Evolutionary conservation across 2,113 vertebrate genomes (phyloP).

Genomic region (Lepidothrix coronata): DNA sequence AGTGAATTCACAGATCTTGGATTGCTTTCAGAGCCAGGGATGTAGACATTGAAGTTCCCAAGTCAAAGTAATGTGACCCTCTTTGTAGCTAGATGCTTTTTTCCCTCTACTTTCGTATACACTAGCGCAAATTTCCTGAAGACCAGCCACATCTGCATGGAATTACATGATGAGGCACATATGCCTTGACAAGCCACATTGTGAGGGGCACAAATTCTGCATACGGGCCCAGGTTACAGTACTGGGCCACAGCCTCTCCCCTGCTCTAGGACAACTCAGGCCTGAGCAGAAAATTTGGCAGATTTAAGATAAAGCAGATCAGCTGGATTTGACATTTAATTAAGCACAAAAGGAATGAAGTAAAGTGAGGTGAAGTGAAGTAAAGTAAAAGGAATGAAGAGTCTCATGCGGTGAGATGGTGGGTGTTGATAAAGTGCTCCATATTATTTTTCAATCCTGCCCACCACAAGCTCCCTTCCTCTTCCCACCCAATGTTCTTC

Average conservation of each 20-base stretch:
- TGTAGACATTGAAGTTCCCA: not conserved
- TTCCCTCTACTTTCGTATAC: not conserved
- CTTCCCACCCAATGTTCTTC: not conserved
- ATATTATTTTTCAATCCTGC: not conserved
- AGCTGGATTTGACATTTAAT: not conserved
- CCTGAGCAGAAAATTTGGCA: not conserved
- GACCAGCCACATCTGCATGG: not conserved
- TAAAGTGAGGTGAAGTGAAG: not conserved
- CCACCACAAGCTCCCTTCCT: not conserved
- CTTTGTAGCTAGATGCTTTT: not conserved
- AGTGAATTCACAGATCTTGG: not conserved
- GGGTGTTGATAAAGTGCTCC: not conserved
- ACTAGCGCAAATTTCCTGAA: not conserved
- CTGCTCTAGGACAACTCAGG: not conserved
- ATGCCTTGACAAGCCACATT: not conserved
- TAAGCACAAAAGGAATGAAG: not conserved
- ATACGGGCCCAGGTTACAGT: not conserved
- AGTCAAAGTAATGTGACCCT: not conserved
- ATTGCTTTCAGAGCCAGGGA: not conserved
- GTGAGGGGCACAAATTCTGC: not conserved
- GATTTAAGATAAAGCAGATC: not conserved
- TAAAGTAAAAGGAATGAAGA: not conserved
- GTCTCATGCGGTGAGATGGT: not conserved
- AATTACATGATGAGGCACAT: not conserved
- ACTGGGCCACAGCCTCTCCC: not conserved